phyloP scores from a whole-genome alignment of 2,113 vertebrate genomes.

The Spea bombifrons region DNA sequence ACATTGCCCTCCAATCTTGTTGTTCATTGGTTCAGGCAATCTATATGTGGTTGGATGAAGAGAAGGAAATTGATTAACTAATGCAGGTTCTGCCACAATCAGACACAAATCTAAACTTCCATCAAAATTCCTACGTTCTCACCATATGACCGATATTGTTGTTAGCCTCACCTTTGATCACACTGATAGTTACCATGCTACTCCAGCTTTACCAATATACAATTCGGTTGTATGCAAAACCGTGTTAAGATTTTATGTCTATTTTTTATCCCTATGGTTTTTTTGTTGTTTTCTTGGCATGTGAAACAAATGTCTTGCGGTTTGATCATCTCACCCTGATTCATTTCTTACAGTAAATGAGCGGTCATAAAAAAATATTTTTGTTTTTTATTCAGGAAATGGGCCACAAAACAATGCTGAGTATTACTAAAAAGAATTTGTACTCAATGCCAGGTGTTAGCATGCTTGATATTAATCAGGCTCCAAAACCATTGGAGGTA shows the following conservation, averaged over 20 bases:
- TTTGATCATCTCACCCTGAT: slow-evolving; percentile 23
- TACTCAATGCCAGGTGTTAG: neutral
- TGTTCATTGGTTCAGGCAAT: too few species aligned
- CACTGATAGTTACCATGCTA: too few species aligned
- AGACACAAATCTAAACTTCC: too few species aligned
- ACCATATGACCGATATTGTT: too few species aligned
- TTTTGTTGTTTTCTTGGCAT: slow-evolving; percentile 17
- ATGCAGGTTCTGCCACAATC: too few species aligned
- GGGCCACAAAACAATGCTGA: neutral
- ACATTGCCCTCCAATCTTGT: too few species aligned
- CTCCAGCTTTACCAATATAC: neutral
- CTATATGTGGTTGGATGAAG: too few species aligned
- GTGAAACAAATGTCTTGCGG: slow-evolving; percentile 15
- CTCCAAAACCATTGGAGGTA: too few species aligned
- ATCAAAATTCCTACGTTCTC: too few species aligned
- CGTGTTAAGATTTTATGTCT: neutral
- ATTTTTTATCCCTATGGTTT: neutral
- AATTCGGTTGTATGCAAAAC: neutral
- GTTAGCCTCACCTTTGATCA: too few species aligned
- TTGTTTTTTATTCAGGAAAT: slow-evolving; percentile 7
- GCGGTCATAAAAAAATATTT: neutral
- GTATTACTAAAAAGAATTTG: neutral
- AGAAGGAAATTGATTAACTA: too few species aligned
- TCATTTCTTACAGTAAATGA: slow-evolving; percentile 41
- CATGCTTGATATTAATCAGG: neutral